These are phyloP conservation scores for Rousettus madagascariensis DNA, from an alignment of 2,797 vertebrate genomes.

Conservation along the genomic window DNA sequence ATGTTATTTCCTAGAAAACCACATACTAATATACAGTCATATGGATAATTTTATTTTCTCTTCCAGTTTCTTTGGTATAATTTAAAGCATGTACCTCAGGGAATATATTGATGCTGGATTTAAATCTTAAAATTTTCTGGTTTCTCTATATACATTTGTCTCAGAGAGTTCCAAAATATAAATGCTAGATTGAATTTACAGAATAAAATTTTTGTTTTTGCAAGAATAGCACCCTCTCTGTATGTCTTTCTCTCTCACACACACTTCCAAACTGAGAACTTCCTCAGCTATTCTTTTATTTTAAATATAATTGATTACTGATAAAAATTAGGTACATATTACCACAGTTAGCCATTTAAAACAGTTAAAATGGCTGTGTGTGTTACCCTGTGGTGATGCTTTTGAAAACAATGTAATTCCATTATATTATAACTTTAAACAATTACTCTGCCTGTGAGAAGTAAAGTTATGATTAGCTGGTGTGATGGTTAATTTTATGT, in stretches of 20 bases:
- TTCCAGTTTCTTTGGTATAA: not conserved
- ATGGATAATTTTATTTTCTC: not conserved
- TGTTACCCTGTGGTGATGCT: not conserved
- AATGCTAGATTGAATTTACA: not conserved
- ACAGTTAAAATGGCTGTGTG: not conserved
- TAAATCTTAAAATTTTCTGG: not conserved
- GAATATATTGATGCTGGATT: not conserved
- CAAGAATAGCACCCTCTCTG: not conserved
- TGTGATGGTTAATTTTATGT: not conserved
- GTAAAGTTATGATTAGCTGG: not conserved
- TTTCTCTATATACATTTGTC: not conserved
- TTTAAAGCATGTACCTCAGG: not conserved
- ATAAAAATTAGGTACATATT: not conserved
- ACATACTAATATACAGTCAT: not conserved
- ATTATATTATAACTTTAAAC: not conserved
- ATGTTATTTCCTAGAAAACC: not conserved
- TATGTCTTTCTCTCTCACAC: not conserved
- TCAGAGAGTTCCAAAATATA: not conserved
- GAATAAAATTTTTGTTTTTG: not conserved
- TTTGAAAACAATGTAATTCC: not conserved
- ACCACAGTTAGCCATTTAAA: not conserved
- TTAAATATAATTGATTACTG: not conserved
- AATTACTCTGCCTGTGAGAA: not conserved
- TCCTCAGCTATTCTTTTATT: not conserved
- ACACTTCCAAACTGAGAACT: not conserved